These are phyloP conservation scores for Argyra leucocephala DNA, from an alignment of 2,888 invertebrate genomes.

Conservation along the genomic window DNA sequence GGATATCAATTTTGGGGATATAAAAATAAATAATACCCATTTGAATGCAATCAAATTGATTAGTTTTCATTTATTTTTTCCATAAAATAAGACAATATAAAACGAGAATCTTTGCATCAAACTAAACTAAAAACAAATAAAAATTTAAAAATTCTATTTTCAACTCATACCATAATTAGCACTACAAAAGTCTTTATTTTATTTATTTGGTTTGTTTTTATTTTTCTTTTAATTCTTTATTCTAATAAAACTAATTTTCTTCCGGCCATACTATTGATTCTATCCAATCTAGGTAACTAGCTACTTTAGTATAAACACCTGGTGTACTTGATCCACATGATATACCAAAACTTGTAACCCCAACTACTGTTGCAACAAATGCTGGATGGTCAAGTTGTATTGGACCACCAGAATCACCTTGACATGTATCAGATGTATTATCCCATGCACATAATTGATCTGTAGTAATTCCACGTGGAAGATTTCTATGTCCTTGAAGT, in stretches of 20 bases:
- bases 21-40: too few relatives aligned
- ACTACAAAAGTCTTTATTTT: too few relatives aligned
- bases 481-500: slow-evolving; percentile 14
- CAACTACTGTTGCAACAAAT: slow-evolving; percentile 30
- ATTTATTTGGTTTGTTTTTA: too few relatives aligned
- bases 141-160: too few relatives aligned
- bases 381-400: slow-evolving; percentile 28
- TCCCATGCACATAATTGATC: slow-evolving; percentile 29
- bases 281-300: slow-evolving; percentile 36
- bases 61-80: too few relatives aligned
- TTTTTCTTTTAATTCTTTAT: too few relatives aligned
- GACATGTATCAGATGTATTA: slow-evolving; percentile 32
- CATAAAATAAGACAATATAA: too few relatives aligned
- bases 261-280: slow-evolving; percentile 36
- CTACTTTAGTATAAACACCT: slow-evolving; percentile 36
- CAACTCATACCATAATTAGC: too few relatives aligned
- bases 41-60: too few relatives aligned
- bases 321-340: slow-evolving; percentile 35
- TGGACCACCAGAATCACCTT: slow-evolving; percentile 39
- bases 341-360: slow-evolving; percentile 35
- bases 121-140: too few relatives aligned
- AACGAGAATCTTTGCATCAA: too few relatives aligned
- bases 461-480: slow-evolving; percentile 18
- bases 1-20: too few relatives aligned
- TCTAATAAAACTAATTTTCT: background rate